phyloP scores from a whole-genome alignment of 1,140 invertebrate species.

The Drosophila pachea region DNA sequence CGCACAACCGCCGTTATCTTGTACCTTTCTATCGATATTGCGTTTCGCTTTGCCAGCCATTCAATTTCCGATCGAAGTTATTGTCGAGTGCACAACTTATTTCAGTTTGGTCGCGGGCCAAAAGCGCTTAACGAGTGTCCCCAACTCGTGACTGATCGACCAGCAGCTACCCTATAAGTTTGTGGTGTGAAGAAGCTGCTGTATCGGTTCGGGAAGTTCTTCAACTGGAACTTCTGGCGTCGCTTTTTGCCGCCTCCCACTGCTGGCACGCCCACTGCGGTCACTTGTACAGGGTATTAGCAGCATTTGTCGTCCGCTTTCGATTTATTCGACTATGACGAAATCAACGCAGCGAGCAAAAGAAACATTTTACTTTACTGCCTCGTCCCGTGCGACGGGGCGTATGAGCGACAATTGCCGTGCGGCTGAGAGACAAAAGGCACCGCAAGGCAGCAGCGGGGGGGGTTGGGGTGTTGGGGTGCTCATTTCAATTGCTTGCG shows the following conservation, averaged over 20 bases:
- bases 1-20: constrained; percentile 1
- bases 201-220: too few species aligned
- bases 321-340: constrained; percentile 58
- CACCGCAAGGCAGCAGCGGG: not conserved
- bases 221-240: too few species aligned
- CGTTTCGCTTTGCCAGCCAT: not conserved
- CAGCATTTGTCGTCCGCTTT: constrained; percentile 41
- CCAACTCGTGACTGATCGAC: not conserved
- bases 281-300: not conserved
- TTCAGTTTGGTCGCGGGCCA: constrained; percentile 42
- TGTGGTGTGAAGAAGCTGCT: too few species aligned
- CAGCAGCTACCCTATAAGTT: constrained; percentile 3
- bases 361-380: constrained; percentile 56
- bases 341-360: constrained; percentile 41
- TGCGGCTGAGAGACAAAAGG: constrained; percentile 10
- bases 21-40: constrained; percentile 3
- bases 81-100: constrained; percentile 25
- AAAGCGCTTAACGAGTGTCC: constrained; percentile 7
- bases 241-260: not conserved
- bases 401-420: constrained; percentile 63
- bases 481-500: constrained; percentile 27
- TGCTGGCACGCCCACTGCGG: not conserved
- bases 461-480: not conserved
- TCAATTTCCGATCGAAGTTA: constrained; percentile 22
- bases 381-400: constrained; percentile 16